These are phyloP conservation scores for Aeoliscus strigatus DNA, from an alignment of 2,797 vertebrate species.

Conservation along the genomic window DNA sequence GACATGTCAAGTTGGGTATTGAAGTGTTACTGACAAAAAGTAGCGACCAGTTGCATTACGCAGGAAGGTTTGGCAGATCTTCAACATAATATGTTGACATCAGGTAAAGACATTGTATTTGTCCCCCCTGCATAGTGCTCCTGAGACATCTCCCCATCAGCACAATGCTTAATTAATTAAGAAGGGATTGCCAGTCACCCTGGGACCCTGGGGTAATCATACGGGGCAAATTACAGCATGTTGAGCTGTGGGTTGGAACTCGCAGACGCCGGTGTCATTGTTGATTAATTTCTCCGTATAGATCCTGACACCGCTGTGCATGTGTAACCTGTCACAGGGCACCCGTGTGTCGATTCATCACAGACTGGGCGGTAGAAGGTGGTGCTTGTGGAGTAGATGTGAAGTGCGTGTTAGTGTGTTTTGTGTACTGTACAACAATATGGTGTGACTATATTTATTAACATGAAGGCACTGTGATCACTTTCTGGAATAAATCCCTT, in stretches of 20 bases:
- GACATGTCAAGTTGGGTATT: too few species aligned
- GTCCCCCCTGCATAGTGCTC: slow-evolving; percentile 14
- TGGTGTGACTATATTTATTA: slow-evolving; percentile 3
- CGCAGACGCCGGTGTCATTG: slow-evolving; percentile 62
- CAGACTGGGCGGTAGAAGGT: slow-evolving; percentile 41
- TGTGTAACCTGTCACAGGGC: slow-evolving; percentile 73
- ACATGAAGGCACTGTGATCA: too few species aligned
- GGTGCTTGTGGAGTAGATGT: slow-evolving; percentile 14
- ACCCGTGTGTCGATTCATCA: slow-evolving; percentile 76
- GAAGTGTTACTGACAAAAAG: too few species aligned
- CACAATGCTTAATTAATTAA: slow-evolving; percentile 76
- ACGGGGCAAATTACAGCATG: slow-evolving; percentile 68
- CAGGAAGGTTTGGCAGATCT: slow-evolving; percentile 4
- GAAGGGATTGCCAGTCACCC: slow-evolving; percentile 49
- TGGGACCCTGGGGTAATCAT: slow-evolving; percentile 77
- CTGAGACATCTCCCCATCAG: slow-evolving; percentile 30
- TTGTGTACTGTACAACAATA: slow-evolving; percentile 4
- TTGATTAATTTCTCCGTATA: slow-evolving; percentile 79
- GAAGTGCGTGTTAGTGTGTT: slow-evolving; percentile 1
- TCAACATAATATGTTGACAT: slow-evolving; percentile 12
- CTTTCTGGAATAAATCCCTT: too few species aligned
- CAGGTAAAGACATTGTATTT: slow-evolving; percentile 21
- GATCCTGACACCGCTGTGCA: slow-evolving; percentile 72
- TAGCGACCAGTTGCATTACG: neutral
- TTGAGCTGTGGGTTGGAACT: slow-evolving; percentile 43